Percentiles rank a stretch among this genome's conserved stretches.
phyloP scores from a whole-genome alignment of 2,888 invertebrate genomes.

The Cactoblastis cactorum region DNA sequence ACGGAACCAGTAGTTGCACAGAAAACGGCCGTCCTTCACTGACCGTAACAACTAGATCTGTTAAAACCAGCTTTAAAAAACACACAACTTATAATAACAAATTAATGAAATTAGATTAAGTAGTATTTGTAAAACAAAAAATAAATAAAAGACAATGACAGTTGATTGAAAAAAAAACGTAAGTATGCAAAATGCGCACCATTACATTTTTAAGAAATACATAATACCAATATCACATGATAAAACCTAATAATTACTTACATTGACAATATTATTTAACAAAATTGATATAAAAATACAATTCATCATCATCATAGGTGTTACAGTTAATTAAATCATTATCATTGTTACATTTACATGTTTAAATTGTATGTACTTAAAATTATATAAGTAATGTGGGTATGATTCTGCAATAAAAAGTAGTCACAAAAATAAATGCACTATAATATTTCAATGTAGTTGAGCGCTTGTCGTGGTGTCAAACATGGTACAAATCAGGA shows the following conservation, averaged over 20 bases:
- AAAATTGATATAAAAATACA: conserved; percentile 10
- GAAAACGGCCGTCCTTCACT: no score
- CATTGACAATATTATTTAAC: conserved; percentile 14
- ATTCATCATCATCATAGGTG: not conserved
- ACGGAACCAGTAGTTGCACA: no score
- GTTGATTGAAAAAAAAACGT: not conserved
- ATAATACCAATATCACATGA: conserved; percentile 3
- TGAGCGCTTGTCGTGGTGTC: no score
- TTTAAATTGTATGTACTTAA: not conserved
- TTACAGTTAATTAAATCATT: not conserved
- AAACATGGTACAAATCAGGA: not conserved
- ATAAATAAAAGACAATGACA: not conserved
- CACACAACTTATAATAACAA: not conserved
- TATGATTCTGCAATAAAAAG: not conserved
- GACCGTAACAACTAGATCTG: no score
- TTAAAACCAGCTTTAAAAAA: no score
- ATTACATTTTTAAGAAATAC: not conserved
- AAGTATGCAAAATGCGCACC: not conserved
- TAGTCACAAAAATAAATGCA: conserved; percentile 1
- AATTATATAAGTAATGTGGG: not conserved
- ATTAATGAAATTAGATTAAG: not conserved
- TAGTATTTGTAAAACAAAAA: not conserved
- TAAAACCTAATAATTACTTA: conserved; percentile 10
- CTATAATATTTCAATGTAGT: no score
- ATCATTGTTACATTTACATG: not conserved